Conservation (phyloP, 2,113 vertebrate genomes). For the Burhinus bistriatus region DNA sequence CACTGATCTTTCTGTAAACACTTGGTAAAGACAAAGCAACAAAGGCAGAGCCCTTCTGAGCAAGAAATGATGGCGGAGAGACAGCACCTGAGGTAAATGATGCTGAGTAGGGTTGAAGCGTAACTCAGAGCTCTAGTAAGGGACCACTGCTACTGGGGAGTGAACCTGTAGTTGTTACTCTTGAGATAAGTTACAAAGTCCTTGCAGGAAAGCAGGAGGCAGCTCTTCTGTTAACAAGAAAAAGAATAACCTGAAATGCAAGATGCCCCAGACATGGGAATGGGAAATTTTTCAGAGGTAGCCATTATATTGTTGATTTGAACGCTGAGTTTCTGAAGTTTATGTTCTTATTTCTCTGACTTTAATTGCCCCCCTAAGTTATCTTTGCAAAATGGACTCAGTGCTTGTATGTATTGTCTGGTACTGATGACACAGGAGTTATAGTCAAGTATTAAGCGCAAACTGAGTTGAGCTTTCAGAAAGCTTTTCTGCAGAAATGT, state of each 20-base stretch:
- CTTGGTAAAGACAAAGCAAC: background rate
- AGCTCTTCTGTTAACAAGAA: background rate
- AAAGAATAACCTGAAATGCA: background rate
- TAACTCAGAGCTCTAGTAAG: accelerated
- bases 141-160: background rate
- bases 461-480: background rate
- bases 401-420: background rate
- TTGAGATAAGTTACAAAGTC: background rate
- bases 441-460: background rate
- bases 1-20: background rate
- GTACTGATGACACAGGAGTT: background rate
- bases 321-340: background rate
- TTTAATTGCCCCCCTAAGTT: background rate
- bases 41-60: background rate
- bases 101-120: background rate
- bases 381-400: background rate
- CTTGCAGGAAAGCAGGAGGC: background rate
- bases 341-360: background rate
- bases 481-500: background rate
- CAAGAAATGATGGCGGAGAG: background rate
- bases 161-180: background rate
- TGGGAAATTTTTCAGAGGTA: background rate
- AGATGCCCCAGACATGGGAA: background rate
- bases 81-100: background rate
- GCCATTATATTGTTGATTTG: background rate